Base-by-base conservation (phyloP, 2,113 vertebrate species). In the Platichthys stellatus region DNA sequence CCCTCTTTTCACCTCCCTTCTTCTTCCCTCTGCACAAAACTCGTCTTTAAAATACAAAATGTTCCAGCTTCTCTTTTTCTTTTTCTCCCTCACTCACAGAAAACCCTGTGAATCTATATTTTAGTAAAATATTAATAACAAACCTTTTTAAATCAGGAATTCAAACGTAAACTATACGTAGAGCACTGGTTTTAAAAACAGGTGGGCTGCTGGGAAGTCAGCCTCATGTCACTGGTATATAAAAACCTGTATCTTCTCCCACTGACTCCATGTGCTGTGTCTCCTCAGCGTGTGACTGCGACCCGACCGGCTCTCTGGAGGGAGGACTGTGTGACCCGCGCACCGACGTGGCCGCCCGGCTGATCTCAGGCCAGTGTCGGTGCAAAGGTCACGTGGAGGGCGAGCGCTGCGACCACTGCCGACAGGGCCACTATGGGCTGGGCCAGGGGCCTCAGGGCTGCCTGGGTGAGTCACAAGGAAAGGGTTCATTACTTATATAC, bases 321-420 rank as follows among this genome's bases (percentile, higher is more conserved):
- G 96, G 85, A 2, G 98, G 98, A 0, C 70, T 97, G 82, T 99
- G 98, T 1, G 98, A 99, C 80, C 53, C 96, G 6, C 89, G 95
- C 82, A 98, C 97, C 0, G 96, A 99, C 56, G 96, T 97, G 79
- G 90, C 92, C 0, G 51, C 87, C 0, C 96, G 96, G 18, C 93
- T 97, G 85, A 98, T 99, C 82, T 96, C 98, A 0, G 98, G 98
- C 53, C 98, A 99, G 82, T 99, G 98, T 81, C 96, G 95, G 0
- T 99, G 98, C 92, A 99, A 98, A 89, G 84, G 88, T 26, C 94
- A 96, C 0, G 97, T 98, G 0, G 97, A 99, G 91, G 97, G 98
- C 53, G 96, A 97, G 56, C 96, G 95, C 0, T 99, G 98, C 67
- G 96, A 98, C 80, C 81, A 94, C 87, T 99, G 98, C 91, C 96